phyloP scores from a whole-genome alignment of 2,113 vertebrate species.

The Halichoerus grypus region DNA sequence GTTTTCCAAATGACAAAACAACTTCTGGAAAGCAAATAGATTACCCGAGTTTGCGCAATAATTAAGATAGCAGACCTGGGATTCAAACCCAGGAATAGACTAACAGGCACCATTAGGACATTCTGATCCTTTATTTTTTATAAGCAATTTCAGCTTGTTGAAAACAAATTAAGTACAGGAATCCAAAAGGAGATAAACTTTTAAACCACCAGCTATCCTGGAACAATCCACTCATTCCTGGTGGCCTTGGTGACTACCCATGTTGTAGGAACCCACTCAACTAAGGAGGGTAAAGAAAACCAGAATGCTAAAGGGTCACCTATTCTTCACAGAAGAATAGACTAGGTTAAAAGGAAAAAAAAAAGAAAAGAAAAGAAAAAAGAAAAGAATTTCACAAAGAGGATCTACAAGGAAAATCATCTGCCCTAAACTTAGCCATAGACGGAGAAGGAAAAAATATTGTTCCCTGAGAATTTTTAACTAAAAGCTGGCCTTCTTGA shows the following conservation, averaged over 20 bases:
- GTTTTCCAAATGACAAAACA: not conserved
- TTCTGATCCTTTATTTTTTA: not conserved
- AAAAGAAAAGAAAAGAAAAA: not conserved
- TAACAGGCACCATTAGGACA: not conserved
- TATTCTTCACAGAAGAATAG: not conserved
- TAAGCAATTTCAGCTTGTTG: not conserved
- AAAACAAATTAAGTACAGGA: not conserved
- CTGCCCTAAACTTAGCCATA: not conserved
- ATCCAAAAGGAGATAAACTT: not conserved
- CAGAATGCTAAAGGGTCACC: not conserved
- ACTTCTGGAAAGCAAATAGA: not conserved
- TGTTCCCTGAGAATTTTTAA: not conserved
- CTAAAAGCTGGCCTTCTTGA: not conserved
- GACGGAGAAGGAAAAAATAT: not conserved
- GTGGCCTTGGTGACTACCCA: not conserved
- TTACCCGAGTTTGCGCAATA: not conserved
- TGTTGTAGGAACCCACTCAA: too few relatives aligned
- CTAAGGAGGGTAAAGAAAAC: not conserved
- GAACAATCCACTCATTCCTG: not conserved
- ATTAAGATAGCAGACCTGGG: not conserved
- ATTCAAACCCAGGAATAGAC: not conserved
- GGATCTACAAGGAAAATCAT: not conserved
- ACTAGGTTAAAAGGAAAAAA: not conserved
- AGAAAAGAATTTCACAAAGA: not conserved
- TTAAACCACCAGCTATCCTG: not conserved